Conservation (phyloP, 35 echinoderm and acorn worm species). For the Hemicentrotus pulcherrimus region DNA sequence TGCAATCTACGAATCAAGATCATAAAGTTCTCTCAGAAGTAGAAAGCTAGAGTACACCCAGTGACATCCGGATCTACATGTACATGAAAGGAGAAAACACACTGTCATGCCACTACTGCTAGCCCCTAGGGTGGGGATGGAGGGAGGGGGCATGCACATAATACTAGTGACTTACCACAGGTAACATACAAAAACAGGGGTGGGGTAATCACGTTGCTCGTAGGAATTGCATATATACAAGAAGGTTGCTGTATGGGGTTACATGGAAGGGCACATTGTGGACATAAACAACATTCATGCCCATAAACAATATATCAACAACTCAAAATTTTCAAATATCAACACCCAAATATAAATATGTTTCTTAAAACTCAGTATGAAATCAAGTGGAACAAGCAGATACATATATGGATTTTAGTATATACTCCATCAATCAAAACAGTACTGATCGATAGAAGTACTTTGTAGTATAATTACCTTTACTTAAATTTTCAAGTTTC, state of each 20-base stretch:
- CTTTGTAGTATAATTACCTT: not conserved
- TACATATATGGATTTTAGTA: no score
- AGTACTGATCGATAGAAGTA: no score
- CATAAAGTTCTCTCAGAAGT: not conserved
- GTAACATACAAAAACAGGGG: not conserved
- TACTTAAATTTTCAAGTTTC: no score
- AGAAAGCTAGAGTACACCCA: not conserved
- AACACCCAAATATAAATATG: no score
- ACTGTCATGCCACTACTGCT: not conserved
- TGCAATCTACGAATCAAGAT: not conserved
- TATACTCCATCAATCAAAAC: no score
- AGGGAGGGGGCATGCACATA: not conserved
- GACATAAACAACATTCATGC: conserved; percentile 27
- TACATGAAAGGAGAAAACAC: not conserved
- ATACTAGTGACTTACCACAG: not conserved
- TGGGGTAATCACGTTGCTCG: conserved; percentile 38
- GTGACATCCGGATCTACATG: not conserved
- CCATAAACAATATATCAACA: not conserved
- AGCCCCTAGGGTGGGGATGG: conserved; percentile 8
- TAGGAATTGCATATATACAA: conserved; percentile 23
- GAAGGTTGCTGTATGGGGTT: conserved; percentile 12
- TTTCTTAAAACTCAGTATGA: no score
- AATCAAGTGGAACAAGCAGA: no score
- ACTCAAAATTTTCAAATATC: no score
- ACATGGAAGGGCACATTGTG: not conserved